phyloP scores from a whole-genome alignment of 2,888 invertebrate species.

The Pemphredon lugubris region DNA sequence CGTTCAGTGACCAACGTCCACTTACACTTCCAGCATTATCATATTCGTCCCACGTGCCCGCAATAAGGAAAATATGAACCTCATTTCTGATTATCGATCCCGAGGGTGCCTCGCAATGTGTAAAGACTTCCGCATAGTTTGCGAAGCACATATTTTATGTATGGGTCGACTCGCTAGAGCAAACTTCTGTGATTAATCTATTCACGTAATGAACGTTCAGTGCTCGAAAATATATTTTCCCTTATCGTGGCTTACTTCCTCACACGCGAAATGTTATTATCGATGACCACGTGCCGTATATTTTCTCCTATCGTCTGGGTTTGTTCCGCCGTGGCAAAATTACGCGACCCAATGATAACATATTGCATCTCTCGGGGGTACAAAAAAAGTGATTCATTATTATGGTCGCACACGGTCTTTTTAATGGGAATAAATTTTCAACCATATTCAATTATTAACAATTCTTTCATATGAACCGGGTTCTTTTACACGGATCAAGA shows the following conservation, averaged over 20 bases:
- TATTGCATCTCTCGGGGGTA: neutral
- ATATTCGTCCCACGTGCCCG: slow-evolving; percentile 36
- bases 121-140: neutral
- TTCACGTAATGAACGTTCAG: too few relatives aligned
- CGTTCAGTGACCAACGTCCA: slow-evolving; percentile 55
- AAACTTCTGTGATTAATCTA: too few relatives aligned
- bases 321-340: slow-evolving; percentile 14
- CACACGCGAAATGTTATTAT: slow-evolving; percentile 14
- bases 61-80: slow-evolving; percentile 33
- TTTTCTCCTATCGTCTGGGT: slow-evolving; percentile 2
- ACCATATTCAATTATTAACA: too few relatives aligned
- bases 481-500: too few relatives aligned
- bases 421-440: too few relatives aligned
- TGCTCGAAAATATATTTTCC: neutral
- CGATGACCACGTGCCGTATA: slow-evolving; percentile 5
- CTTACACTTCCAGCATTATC: slow-evolving; percentile 39
- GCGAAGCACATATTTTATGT: too few relatives aligned
- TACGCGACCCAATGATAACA: slow-evolving; percentile 32
- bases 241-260: slow-evolving; percentile 17
- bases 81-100: slow-evolving; percentile 22
- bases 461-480: too few relatives aligned
- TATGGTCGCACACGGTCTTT: too few relatives aligned
- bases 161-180: too few relatives aligned
- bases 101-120: neutral
- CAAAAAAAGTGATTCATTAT: neutral